Base-by-base conservation (phyloP, 2,113 vertebrate species). In the Cromileptes altivelis region DNA sequence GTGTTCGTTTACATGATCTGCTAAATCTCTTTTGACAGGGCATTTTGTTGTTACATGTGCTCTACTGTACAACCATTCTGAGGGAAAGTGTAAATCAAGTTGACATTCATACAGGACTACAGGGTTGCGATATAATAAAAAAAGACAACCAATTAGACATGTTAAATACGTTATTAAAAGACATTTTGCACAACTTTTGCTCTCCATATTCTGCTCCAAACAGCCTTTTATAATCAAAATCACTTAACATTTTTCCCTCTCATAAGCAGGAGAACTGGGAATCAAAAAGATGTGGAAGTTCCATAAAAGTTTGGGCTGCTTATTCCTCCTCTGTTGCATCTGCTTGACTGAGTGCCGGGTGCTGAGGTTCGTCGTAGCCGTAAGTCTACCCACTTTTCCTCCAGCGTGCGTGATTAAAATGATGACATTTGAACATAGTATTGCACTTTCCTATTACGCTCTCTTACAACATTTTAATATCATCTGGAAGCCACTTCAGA, bases 351-450 rank as follows among this genome's bases (percentile, higher is more conserved):
- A 94, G 64, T 76, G 82, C 63, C 90, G 90, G 15, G 37, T 86
- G 62, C 90, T 93, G 60, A 94, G 88, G 87, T 94, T 94, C 87
- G 93, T 94, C 3, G 91, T 91, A 0, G 91, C 89, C 8, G 93
- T 94, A 84, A 94, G 93, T 93, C 21, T 30, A 15, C 18, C 6
- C 50, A 10, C 2, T 67, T 75, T 9, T 4, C 57, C 49, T 8
- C 1, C 5, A 17, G 4, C 47, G 25, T 3, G 13, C 10, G 21
- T 19, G 18, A 52, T 19, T 70, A 23, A 67, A 73, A 30, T 12
- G 11, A 42, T 27, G 12, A 7, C 17, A 52, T 60, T 49, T 57
- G 17, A 64, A 37, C 21, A 25, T 25, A 33, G 47, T 3, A 6
- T 19, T 71, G 40, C 11, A 14, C 21, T 65, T 71, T 77, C 17